These are phyloP conservation scores for Netelia virgata DNA, from an alignment of 2,888 invertebrate species.

Conservation along the genomic window DNA sequence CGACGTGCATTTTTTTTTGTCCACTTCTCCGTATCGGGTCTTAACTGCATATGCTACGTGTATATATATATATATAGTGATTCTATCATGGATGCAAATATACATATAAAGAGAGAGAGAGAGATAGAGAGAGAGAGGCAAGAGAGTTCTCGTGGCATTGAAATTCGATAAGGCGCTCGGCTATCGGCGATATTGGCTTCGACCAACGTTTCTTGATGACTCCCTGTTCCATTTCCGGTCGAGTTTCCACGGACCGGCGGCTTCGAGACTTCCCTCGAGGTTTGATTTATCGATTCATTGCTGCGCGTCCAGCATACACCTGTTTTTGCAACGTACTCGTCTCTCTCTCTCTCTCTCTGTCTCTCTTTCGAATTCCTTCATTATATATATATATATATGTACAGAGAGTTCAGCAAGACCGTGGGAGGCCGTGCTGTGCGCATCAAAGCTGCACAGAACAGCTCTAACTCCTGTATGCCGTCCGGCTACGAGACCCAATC, in stretches of 20 bases:
- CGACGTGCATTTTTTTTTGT: background rate
- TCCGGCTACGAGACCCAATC: slow-evolving; percentile 82
- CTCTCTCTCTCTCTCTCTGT: background rate
- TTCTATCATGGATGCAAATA: background rate
- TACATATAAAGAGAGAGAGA: background rate
- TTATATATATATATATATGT: background rate
- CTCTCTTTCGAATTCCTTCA: background rate
- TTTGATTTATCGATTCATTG: slow-evolving; percentile 78
- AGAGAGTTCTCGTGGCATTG: slow-evolving; percentile 36
- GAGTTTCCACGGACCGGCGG: slow-evolving; percentile 77
- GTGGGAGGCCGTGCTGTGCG: slow-evolving; percentile 21
- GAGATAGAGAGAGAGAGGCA: background rate
- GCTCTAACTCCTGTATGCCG: slow-evolving; percentile 78
- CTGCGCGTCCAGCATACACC: background rate
- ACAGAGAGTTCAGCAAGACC: background rate
- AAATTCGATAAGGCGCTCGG: slow-evolving; percentile 63
- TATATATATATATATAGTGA: background rate
- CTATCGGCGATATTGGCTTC: slow-evolving; percentile 59
- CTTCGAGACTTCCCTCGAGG: slow-evolving; percentile 59
- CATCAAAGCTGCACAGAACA: slow-evolving; percentile 66
- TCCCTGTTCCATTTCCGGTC: slow-evolving; percentile 82
- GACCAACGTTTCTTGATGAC: slow-evolving; percentile 69
- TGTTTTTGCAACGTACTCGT: slow-evolving; percentile 3
- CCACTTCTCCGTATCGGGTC: background rate
- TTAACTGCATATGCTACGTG: background rate